These are phyloP conservation scores for Platycnemis pennipes DNA, from an alignment of 2,888 invertebrate genomes.

Conservation along the genomic window DNA sequence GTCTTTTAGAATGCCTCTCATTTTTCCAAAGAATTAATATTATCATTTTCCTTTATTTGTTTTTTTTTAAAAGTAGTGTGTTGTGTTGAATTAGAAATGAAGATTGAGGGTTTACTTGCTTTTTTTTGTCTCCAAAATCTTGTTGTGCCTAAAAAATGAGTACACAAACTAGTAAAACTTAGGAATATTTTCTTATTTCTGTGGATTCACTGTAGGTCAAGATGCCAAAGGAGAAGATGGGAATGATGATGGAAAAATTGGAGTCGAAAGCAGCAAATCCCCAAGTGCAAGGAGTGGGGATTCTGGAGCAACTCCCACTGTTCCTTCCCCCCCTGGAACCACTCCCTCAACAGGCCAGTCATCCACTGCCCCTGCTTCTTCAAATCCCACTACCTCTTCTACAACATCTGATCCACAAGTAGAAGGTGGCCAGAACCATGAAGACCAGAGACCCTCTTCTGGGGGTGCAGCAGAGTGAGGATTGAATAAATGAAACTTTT, in stretches of 20 bases:
- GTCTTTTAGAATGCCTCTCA: no score
- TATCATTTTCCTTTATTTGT: no score
- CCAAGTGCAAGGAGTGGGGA: constrained; percentile 30
- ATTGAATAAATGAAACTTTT: not conserved
- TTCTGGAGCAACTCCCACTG: not conserved
- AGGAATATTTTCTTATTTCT: no score
- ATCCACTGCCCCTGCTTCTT: not conserved
- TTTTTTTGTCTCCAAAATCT: no score
- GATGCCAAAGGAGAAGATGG: constrained; percentile 49
- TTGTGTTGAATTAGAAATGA: no score
- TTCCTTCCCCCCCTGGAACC: constrained; percentile 14
- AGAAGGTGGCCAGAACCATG: constrained; percentile 7
- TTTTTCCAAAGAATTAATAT: no score
- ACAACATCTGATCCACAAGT: constrained; percentile 11
- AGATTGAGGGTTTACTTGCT: no score
- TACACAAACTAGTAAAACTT: no score
- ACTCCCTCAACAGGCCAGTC: constrained; percentile 23
- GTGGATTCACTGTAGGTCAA: constrained; percentile 24
- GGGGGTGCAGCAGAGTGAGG: constrained; percentile 34
- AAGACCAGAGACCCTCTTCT: constrained; percentile 17
- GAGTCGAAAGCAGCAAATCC: constrained; percentile 9
- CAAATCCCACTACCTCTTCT: constrained; percentile 2
- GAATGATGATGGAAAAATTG: constrained; percentile 30
- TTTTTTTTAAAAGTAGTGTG: no score
- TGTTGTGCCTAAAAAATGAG: no score